Percentiles rank a stretch among this genome's conserved stretches.
phyloP scores from a whole-genome alignment of 2,888 invertebrate genomes.

The Dolichopus griseipennis region DNA sequence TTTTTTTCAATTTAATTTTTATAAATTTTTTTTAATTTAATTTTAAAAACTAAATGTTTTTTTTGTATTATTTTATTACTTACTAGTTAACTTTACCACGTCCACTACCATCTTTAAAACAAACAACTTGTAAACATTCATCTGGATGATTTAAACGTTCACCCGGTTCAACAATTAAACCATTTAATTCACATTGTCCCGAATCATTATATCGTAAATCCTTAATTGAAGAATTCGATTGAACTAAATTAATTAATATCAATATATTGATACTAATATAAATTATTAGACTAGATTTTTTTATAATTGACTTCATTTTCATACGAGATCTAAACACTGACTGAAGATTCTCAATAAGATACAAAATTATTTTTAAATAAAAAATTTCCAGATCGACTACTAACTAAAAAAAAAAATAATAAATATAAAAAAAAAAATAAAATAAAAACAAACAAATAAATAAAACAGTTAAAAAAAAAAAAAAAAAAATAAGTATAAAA shows the following conservation, averaged over 20 bases:
- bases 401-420: background rate
- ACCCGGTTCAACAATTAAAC: background rate
- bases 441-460: background rate
- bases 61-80: background rate
- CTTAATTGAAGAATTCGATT: background rate
- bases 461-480: too few species aligned
- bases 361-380: background rate
- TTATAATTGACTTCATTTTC: background rate
- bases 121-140: slow-evolving; percentile 4
- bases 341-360: background rate
- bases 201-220: background rate
- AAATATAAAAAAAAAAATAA: background rate
- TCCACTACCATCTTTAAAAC: slow-evolving; percentile 1
- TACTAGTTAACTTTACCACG: background rate
- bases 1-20: too few species aligned
- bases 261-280: background rate
- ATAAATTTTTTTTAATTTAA: too few species aligned
- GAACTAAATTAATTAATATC: background rate
- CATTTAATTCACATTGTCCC: slow-evolving; percentile 3
- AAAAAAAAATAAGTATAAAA: background rate
- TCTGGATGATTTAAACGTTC: background rate
- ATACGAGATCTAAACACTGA: slow-evolving; percentile 6
- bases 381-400: background rate
- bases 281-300: background rate
- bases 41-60: too few species aligned